phyloP scores from a whole-genome alignment of 2,797 vertebrate genomes.

The Protonibea diacanthus region DNA sequence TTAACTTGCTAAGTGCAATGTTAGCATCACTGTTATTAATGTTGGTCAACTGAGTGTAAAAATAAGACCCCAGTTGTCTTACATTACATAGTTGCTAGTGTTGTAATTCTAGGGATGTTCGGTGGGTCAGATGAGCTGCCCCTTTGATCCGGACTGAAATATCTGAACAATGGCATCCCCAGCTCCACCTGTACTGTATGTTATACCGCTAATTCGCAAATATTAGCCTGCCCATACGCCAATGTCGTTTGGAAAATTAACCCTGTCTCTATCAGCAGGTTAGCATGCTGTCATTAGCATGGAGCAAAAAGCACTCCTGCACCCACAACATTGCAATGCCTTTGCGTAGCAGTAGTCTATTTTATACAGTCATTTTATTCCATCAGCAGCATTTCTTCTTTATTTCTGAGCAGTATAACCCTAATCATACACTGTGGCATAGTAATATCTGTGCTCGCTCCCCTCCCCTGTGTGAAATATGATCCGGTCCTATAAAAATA shows the following conservation, averaged over 20 bases:
- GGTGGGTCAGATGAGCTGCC: neutral
- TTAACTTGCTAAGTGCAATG: neutral
- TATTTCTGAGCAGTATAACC: neutral
- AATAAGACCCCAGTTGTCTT: neutral
- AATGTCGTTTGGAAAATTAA: neutral
- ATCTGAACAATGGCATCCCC: neutral
- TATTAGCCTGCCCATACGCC: neutral
- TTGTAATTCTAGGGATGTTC: neutral
- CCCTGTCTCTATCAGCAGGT: neutral
- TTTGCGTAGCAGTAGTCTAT: neutral
- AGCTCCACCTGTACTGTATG: neutral
- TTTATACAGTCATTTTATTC: neutral
- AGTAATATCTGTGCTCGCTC: neutral
- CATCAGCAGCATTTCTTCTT: neutral
- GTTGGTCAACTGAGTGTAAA: neutral
- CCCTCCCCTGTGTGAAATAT: neutral
- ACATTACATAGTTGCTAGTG: too few species aligned
- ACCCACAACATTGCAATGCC: neutral
- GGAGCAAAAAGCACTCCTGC: neutral
- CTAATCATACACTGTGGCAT: neutral
- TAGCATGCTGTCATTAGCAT: conserved; percentile 4
- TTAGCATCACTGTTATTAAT: neutral
- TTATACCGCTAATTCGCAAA: neutral
- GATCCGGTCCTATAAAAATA: conserved; percentile 12
- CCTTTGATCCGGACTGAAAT: neutral